Base-by-base conservation (phyloP, 2,888 invertebrate species). In the Drosophila anceps region DNA sequence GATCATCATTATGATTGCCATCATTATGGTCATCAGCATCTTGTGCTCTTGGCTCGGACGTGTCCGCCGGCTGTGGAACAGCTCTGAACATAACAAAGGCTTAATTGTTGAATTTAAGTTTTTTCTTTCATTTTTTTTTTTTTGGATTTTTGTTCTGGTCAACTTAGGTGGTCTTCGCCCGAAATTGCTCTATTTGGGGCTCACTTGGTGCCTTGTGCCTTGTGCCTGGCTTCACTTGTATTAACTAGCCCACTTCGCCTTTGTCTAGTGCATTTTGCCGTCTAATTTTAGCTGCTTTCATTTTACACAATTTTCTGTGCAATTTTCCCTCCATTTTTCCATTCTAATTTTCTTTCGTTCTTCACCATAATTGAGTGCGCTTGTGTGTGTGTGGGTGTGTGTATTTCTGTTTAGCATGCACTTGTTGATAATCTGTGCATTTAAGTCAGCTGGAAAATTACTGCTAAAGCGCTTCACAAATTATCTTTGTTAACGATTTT, bases 61-160 rank as follows among this genome's bases (percentile, higher is more conserved):
- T 46, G 72, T 55, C 64, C 51, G 57, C 48, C 53, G 60, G 75
- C 50, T 50, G 27, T 55, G 41, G 37, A 13, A 43, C 37, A 48
- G 37, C 55, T 51, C 33, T 60, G 24, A 48, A 58, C 24, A 44
- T 46, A 85, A 88, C 83, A 89, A 84, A 89, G 79, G 73, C 67
- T 84, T 89, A 84, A 89, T 84, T 84, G 87, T 84, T 72, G 62
- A n/a, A 51, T 54, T 54, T 53, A 0, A 35, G 35, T 15, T 53
- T 53, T 0, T 29, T 12, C 13, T 27, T 3, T 29, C 4, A 5
- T 41, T 13, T 13, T 18, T 29, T 15, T 13, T 46, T 15, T 15
- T n/a, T 7, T 39, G 20, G 4, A 7, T 4, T 9, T 29, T 2
- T 15, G n/a, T 54, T 54, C 59, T 67, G 41, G 53, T 55, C 57